Conservation (phyloP, 2,888 invertebrate species). For the Eurytoma adleriae region DNA sequence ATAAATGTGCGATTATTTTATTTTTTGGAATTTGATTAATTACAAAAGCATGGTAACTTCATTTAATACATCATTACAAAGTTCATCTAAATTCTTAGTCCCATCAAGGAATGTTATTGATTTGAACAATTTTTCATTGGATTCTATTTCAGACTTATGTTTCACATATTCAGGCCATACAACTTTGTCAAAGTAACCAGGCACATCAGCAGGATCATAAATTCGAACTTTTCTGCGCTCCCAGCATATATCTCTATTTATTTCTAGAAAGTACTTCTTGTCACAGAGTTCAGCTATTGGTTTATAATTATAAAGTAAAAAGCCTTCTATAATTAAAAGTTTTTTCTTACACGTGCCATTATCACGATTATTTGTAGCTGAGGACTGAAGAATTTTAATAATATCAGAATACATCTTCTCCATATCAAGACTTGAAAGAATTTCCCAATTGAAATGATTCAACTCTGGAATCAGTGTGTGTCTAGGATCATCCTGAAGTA, state of each 20-base stretch:
- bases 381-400: slow-evolving; percentile 71
- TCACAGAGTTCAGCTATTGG: slow-evolving; percentile 83
- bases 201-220: slow-evolving; percentile 92
- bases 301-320: slow-evolving; percentile 84
- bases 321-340: slow-evolving; percentile 86
- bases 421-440: slow-evolving; percentile 85
- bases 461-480: slow-evolving; percentile 82
- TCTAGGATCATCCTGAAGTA: slow-evolving; percentile 81
- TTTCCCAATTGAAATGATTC: slow-evolving; percentile 87
- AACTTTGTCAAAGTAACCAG: slow-evolving; percentile 90
- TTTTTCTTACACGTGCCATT: slow-evolving; percentile 69
- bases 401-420: slow-evolving; percentile 82
- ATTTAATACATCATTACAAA: slow-evolving; percentile 61
- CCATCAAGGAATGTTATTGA: slow-evolving; percentile 68
- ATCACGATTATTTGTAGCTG: slow-evolving; percentile 62
- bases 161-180: slow-evolving; percentile 93
- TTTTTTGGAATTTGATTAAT: slow-evolving; percentile 5
- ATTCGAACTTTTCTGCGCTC: slow-evolving; percentile 80
- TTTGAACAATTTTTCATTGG: slow-evolving; percentile 61
- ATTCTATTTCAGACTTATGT: slow-evolving; percentile 77
- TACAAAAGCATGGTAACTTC: slow-evolving; percentile 58
- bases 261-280: slow-evolving; percentile 85
- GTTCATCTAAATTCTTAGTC: slow-evolving; percentile 60
- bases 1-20: neutral
- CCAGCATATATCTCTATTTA: slow-evolving; percentile 83